Evolutionary conservation across 2,113 vertebrate species (phyloP).

Genomic region (Spizaetus ornatus): DNA sequence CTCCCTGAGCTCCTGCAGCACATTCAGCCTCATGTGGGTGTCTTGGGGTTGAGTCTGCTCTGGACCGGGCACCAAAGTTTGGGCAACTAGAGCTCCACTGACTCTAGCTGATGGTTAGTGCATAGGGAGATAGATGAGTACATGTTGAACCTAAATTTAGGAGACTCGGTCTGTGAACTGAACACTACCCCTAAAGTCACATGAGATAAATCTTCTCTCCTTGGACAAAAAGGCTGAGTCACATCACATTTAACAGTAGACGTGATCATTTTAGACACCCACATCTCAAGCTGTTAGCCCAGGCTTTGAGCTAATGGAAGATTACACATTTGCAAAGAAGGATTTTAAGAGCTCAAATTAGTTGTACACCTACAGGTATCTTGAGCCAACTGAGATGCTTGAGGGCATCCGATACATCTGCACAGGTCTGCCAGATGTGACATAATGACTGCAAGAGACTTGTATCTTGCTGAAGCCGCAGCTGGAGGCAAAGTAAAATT

Average conservation of each 20-base stretch:
- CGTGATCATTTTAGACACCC: not conserved
- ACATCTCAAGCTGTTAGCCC: not conserved
- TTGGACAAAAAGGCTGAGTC: not conserved
- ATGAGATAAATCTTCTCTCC: not conserved
- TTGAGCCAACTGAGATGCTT: not conserved
- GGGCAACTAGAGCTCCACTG: not conserved
- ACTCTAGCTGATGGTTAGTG: not conserved
- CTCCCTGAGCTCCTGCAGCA: not conserved
- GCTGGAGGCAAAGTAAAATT: not conserved
- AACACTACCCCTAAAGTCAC: fast-evolving
- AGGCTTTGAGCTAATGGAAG: not conserved
- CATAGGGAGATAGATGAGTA: not conserved
- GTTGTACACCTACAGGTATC: not conserved
- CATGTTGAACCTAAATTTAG: not conserved
- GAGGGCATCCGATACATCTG: not conserved
- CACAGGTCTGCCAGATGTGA: not conserved
- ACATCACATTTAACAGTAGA: not conserved
- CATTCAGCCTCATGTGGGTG: not conserved
- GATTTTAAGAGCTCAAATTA: not conserved
- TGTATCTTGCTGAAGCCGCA: not conserved
- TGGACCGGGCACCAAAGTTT: not conserved
- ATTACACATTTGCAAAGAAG: not conserved
- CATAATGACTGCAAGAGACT: too few species aligned
- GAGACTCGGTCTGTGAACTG: not conserved
- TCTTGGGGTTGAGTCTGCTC: not conserved